phyloP scores from a whole-genome alignment of 2,113 vertebrate genomes.

The Hypomesus transpacificus region DNA sequence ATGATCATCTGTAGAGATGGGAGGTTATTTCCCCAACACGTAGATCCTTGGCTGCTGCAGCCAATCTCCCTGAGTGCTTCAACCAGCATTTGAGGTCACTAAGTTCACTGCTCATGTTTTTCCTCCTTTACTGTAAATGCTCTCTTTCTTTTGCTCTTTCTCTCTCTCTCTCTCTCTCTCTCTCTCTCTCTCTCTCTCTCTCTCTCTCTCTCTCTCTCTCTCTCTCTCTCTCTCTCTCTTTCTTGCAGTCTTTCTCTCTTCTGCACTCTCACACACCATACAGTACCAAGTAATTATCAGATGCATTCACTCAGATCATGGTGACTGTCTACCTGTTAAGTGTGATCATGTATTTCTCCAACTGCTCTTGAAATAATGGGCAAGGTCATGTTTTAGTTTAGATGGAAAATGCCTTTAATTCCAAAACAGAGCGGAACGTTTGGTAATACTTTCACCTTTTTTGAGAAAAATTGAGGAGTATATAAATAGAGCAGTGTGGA shows the following conservation, averaged over 20 bases:
- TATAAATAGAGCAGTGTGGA: not conserved
- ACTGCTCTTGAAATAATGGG: not conserved
- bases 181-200: not conserved
- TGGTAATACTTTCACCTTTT: not conserved
- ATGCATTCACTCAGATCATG: conserved; percentile 19
- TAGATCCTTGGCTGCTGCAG: not conserved
- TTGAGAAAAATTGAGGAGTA: not conserved
- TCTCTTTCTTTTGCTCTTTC: not conserved
- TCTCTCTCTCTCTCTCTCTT: not conserved
- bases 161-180: not conserved
- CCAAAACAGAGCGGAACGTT: not conserved
- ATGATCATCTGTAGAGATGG: no score
- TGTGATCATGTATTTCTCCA: conserved; percentile 23
- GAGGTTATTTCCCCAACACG: no score
- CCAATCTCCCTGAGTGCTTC: conserved; percentile 12
- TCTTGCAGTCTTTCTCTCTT: not conserved
- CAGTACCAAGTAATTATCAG: not conserved
- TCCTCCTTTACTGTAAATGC: not conserved
- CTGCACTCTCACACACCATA: not conserved
- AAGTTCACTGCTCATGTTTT: no score
- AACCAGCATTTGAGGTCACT: conserved; percentile 3
- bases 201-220: not conserved
- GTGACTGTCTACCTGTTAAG: not conserved
- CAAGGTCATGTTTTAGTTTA: conserved; percentile 31
- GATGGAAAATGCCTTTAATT: conserved; percentile 31